phyloP scores from a whole-genome alignment of 2,888 invertebrate genomes.

The Drosophila pseudotakahashii region DNA sequence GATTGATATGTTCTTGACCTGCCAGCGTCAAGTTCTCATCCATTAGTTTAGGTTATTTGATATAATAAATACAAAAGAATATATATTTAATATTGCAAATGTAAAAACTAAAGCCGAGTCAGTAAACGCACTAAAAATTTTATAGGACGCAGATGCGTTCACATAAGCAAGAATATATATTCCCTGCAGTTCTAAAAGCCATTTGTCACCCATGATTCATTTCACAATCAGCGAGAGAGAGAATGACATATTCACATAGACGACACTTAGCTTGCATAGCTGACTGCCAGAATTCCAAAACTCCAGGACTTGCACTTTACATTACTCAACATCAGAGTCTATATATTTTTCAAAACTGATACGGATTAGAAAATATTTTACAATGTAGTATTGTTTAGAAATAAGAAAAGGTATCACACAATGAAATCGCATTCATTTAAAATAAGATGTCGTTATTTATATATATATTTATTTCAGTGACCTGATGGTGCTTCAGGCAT shows the following conservation, averaged over 20 bases:
- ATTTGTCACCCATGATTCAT: neutral
- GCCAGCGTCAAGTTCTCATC: slow-evolving; percentile 3
- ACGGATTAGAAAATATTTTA: slow-evolving; percentile 10
- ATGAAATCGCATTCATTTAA: slow-evolving; percentile 2
- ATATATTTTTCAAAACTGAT: neutral
- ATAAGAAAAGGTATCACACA: neutral
- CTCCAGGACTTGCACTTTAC: neutral
- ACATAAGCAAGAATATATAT: slow-evolving; percentile 1
- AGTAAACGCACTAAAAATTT: neutral
- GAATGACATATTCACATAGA: neutral
- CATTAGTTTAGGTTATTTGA: slow-evolving; percentile 8
- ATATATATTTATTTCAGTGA: slow-evolving; percentile 1
- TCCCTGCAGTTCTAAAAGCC: neutral
- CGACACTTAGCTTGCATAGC: neutral
- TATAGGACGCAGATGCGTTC: neutral
- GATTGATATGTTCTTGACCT: neutral
- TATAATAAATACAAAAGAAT: neutral
- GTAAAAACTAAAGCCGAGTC: slow-evolving; percentile 1
- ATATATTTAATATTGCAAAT: neutral
- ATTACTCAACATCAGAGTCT: slow-evolving; percentile 1
- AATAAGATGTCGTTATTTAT: slow-evolving; percentile 5
- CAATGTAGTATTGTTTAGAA: slow-evolving; percentile 9
- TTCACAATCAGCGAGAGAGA: neutral
- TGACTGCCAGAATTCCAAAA: neutral
- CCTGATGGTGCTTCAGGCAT: slow-evolving; percentile 1